Conservation (phyloP, 1,140 invertebrate genomes). For the Hyles vespertilio region DNA sequence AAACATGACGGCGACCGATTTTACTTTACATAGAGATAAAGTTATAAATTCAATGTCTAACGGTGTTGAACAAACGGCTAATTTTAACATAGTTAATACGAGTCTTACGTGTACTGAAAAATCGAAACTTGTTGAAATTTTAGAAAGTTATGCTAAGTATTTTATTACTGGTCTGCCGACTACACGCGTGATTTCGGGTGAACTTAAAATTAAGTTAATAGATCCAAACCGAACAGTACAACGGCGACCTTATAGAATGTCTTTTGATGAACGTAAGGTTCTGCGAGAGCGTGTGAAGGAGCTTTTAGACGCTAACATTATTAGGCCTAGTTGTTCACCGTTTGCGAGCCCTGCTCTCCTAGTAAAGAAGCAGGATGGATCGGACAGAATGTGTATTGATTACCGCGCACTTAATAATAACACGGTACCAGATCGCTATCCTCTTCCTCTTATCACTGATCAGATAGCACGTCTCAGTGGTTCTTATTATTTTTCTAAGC, state of each 20-base stretch:
- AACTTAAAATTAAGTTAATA: slow-evolving; percentile 22
- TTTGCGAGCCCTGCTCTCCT: slow-evolving; percentile 37
- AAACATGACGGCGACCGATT: slow-evolving; percentile 17
- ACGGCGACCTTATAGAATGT: slow-evolving; percentile 30
- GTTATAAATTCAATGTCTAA: not conserved
- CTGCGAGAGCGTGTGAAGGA: slow-evolving; percentile 29
- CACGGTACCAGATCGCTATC: slow-evolving; percentile 63
- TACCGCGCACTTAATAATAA: slow-evolving; percentile 67
- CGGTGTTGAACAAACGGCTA: not conserved
- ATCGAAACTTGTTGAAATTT: not conserved
- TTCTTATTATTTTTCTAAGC: slow-evolving; percentile 7
- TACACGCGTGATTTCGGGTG: slow-evolving; percentile 15
- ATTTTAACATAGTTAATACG: slow-evolving; percentile 3
- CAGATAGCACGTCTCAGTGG: slow-evolving; percentile 41
- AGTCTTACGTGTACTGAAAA: not conserved
- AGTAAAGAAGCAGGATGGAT: slow-evolving; percentile 24
- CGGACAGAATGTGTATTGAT: slow-evolving; percentile 40
- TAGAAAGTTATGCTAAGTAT: slow-evolving; percentile 7
- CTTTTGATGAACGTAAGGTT: slow-evolving; percentile 18
- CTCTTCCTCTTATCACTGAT: slow-evolving; percentile 70
- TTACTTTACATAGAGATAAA: slow-evolving; percentile 13
- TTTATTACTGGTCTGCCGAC: slow-evolving; percentile 15
- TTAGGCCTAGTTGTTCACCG: slow-evolving; percentile 31
- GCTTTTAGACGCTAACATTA: slow-evolving; percentile 22
- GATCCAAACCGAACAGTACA: slow-evolving; percentile 25